Evolutionary conservation across 1,140 invertebrate genomes (phyloP).

Genomic region (Pseudomyrmex sp.): DNA sequence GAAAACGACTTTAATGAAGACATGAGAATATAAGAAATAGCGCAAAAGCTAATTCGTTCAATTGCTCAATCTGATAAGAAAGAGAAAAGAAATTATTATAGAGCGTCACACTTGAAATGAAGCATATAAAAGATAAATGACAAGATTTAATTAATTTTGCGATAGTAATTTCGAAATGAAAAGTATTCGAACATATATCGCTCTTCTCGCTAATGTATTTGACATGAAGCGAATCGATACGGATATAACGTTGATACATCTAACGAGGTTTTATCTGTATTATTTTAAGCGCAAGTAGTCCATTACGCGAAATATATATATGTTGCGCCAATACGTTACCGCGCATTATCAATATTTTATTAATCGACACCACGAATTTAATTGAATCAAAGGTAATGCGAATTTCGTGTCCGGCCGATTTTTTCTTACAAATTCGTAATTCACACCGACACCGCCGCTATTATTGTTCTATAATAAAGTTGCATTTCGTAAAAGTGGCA

Average conservation of each 20-base stretch:
- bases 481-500: constrained; percentile 52
- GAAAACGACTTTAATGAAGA: constrained; percentile 32
- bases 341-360: constrained; percentile 55
- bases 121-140: background rate
- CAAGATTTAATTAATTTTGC: constrained; percentile 1
- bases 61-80: constrained; percentile 7
- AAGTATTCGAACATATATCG: constrained; percentile 8
- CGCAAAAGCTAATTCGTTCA: constrained; percentile 2
- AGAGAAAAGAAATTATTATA: constrained; percentile 4
- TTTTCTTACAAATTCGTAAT: constrained; percentile 40
- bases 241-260: constrained; percentile 17
- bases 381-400: constrained; percentile 36
- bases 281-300: constrained; percentile 41
- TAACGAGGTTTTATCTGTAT: constrained; percentile 32
- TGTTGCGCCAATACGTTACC: constrained; percentile 44
- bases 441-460: constrained; percentile 10
- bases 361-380: constrained; percentile 39
- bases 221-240: constrained; percentile 2
- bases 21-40: background rate
- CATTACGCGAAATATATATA: constrained; percentile 11
- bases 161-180: constrained; percentile 31
- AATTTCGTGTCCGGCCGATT: constrained; percentile 32
- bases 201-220: background rate
- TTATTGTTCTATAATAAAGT: constrained; percentile 56
- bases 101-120: background rate